A percentile compares a stretch with the other conserved stretches of the same genome.
Conservation (phyloP, 1,140 invertebrate genomes). For the Drosophila busckii region DNA sequence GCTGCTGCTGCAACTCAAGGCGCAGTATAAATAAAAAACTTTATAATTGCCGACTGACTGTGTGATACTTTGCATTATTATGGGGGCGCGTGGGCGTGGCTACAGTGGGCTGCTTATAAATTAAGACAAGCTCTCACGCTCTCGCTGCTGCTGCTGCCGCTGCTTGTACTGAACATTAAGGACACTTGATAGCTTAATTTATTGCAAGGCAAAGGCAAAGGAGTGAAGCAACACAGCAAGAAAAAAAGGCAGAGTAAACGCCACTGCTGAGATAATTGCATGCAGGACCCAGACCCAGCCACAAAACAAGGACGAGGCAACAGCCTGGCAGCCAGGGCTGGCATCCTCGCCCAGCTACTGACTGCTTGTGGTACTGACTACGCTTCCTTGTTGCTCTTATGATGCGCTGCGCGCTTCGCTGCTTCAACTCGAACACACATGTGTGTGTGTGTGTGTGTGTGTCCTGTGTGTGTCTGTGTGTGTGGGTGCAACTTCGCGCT, state of each 20-base stretch:
- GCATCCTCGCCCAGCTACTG: not conserved
- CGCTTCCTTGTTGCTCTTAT: conserved; percentile 21
- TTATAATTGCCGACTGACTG: conserved; percentile 73
- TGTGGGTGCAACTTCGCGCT: conserved; percentile 32
- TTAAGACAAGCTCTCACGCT: conserved; percentile 67
- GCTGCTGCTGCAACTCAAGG: conserved; percentile 46
- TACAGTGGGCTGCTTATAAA: conserved; percentile 51
- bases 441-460: conserved; percentile 3
- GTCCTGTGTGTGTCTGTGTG: conserved; percentile 11
- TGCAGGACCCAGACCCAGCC: conserved; percentile 55
- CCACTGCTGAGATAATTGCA: conserved; percentile 73
- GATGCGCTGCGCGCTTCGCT: conserved; percentile 16
- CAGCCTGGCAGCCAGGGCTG: conserved; percentile 6
- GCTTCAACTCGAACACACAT: conserved; percentile 20
- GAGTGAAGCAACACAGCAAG: too few species aligned
- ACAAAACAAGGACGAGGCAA: conserved; percentile 22
- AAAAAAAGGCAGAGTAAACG: conserved; percentile 59
- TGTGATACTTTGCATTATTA: conserved; percentile 60
- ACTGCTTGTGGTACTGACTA: not conserved
- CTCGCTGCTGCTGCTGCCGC: conserved; percentile 1
- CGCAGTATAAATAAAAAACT: conserved; percentile 64
- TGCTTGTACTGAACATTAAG: conserved; percentile 64
- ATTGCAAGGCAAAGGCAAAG: conserved; percentile 65
- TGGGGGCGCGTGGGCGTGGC: not conserved
- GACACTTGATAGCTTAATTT: conserved; percentile 77